Conservation (phyloP, 2,113 vertebrate species). For the Gopherus flavomarginatus region DNA sequence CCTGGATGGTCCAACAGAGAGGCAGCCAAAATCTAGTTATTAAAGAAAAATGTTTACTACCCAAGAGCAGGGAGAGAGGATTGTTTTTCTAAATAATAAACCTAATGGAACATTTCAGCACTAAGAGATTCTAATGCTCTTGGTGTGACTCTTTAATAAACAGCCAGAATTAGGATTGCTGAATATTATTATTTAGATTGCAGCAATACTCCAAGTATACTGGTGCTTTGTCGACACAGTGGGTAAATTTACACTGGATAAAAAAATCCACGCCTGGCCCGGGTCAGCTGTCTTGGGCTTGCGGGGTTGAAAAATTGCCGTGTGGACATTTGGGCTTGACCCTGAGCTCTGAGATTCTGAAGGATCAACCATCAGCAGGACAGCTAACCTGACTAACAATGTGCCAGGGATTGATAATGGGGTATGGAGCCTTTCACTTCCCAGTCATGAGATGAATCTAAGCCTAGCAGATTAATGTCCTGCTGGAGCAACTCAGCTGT, state of each 20-base stretch:
- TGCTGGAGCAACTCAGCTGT: neutral
- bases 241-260: accelerated
- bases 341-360: neutral
- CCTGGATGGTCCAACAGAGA: slow-evolving; percentile 16
- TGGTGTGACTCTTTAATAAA: neutral
- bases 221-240: accelerated
- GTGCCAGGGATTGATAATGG: neutral
- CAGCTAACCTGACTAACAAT: neutral
- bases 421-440: neutral
- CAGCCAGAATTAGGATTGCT: neutral
- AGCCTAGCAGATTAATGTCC: neutral
- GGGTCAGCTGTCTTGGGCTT: neutral
- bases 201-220: neutral
- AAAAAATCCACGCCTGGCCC: accelerated
- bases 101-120: slow-evolving; percentile 35
- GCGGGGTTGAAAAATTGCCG: neutral
- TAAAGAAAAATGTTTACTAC: slow-evolving; percentile 66
- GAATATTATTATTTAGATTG: neutral
- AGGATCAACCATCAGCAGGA: neutral
- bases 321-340: neutral
- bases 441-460: neutral
- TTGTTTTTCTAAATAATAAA: slow-evolving; percentile 61
- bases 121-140: neutral
- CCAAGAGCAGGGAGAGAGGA: slow-evolving; percentile 28
- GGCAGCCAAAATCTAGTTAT: slow-evolving; percentile 54